phyloP scores from a whole-genome alignment of 2,113 vertebrate species.

The Athene cunicularia region DNA sequence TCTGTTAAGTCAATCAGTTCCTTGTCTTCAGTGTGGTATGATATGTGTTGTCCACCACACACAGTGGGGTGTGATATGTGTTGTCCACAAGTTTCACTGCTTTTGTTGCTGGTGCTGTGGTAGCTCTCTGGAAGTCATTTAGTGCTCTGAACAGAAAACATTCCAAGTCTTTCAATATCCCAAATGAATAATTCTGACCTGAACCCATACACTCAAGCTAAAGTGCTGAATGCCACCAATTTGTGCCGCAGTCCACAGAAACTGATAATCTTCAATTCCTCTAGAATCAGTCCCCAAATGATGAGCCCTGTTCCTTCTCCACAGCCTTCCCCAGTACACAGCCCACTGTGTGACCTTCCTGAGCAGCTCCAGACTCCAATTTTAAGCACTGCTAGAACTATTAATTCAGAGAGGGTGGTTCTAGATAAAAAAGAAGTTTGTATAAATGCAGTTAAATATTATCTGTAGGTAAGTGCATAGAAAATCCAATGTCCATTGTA shows the following conservation, averaged over 20 bases:
- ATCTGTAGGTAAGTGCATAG: background rate
- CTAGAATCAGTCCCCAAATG: background rate
- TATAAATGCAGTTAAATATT: background rate
- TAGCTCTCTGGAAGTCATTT: background rate
- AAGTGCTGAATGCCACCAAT: background rate
- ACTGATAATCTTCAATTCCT: background rate
- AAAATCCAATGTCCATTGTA: background rate
- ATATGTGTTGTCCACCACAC: fast-evolving
- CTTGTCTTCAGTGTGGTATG: background rate
- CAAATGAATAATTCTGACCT: background rate
- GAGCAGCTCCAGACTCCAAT: background rate
- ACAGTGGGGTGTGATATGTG: fast-evolving
- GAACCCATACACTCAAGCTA: background rate
- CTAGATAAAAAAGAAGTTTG: background rate
- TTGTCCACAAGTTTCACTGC: background rate
- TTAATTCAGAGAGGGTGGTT: background rate
- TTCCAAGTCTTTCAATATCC: background rate
- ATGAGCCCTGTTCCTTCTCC: background rate
- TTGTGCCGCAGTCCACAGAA: background rate
- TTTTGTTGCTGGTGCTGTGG: background rate
- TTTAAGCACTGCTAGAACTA: background rate
- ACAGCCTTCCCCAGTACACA: background rate
- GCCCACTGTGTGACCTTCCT: background rate
- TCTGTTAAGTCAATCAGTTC: background rate
- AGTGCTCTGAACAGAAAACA: background rate